Conservation (phyloP, 2,888 invertebrate genomes). For the Petrolisthes manimaculis region DNA sequence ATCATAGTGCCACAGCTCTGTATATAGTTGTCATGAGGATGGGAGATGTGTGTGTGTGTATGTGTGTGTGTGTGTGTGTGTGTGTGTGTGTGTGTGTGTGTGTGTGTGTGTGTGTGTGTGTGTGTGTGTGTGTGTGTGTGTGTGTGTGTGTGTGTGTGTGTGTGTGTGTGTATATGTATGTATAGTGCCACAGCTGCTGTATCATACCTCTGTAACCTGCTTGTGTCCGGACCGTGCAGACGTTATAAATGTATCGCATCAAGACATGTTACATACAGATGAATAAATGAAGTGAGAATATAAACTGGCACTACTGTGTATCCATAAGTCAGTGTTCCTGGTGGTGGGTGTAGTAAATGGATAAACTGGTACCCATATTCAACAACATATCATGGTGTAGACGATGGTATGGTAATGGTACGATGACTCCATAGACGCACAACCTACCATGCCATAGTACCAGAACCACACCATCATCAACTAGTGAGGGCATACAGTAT, state of each 20-base stretch:
- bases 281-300: neutral
- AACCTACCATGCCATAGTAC: too few relatives aligned
- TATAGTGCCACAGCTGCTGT: neutral
- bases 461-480: too few relatives aligned
- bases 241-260: neutral
- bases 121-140: too few relatives aligned
- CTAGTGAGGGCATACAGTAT: too few relatives aligned
- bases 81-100: neutral
- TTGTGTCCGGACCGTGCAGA: conserved; percentile 13
- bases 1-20: neutral
- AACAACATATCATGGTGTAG: too few relatives aligned
- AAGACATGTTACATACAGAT: conserved; percentile 1
- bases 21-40: neutral
- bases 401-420: too few relatives aligned
- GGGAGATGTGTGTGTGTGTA: neutral
- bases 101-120: neutral
- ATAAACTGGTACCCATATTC: too few relatives aligned
- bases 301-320: neutral
- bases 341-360: too few relatives aligned
- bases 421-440: too few relatives aligned
- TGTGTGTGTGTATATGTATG: neutral
- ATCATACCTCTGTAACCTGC: conserved; percentile 1
- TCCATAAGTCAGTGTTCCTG: too few relatives aligned
- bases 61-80: neutral
- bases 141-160: neutral